Evolutionary conservation across 2,113 vertebrate species (phyloP), one percentile per base, ranked within the genome.

Genomic region (Vidua chalybeata): DNA sequence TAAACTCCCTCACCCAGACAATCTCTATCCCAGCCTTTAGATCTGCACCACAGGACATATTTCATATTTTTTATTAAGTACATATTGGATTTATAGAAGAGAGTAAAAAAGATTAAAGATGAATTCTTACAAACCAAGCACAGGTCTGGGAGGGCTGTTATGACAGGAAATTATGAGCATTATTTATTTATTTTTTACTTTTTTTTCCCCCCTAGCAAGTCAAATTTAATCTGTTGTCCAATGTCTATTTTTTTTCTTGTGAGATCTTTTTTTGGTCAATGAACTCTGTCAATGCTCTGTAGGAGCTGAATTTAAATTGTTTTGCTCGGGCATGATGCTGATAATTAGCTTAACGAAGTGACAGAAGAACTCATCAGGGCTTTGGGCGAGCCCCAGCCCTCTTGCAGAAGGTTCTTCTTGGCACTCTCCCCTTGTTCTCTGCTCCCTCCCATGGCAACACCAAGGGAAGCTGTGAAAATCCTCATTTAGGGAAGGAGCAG

Each of bases 31-130:
- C 84, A 95, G 93, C 89, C 88, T 96, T 95, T 95, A 96, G 97
- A 97, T 97, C 95, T 96, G 91, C 90, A 94, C 96, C 93, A 94
- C 82, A 87, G 92, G 87, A 87, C 96, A 93, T 95, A 96, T 96
- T 97, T 97, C 96, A 97, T 97, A 93, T 73, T 95, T 97, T 94
- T 97, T 97, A 97, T 96, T 97, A 96, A 97, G 94, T 91, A 95
- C 90, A 92, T 95, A 97, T 94, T 97, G 96, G 79, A 96, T 96
- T 97, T 97, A 94, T 96, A 93, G 94, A 93, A 95, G 87, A 89
- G 86, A 95, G 94, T 94, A 87, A 96, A 94, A 94, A 81, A 90
- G 92, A 95, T 94, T 96, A 91, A 92, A 96, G 96, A 95, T 95
- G 86, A 95, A 95, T 96, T 95, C 93, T 96, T 87, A 84, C 89